These are phyloP conservation scores for Campylomormyrus numenius DNA, from an alignment of 2,113 vertebrate species.

Conservation along the genomic window DNA sequence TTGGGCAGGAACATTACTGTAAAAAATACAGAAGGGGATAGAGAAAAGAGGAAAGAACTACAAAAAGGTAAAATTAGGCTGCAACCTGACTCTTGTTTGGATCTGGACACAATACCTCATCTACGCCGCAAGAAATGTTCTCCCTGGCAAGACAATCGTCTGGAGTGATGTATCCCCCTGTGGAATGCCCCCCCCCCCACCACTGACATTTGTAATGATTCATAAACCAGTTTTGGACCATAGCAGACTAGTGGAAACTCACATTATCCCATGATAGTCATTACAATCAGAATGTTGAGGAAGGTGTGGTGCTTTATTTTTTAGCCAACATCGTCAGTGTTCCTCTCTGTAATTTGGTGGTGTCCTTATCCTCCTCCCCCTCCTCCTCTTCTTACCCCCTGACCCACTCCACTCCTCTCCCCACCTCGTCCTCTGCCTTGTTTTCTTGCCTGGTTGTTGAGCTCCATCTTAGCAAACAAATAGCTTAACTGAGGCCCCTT, in stretches of 20 bases:
- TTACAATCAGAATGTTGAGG: no score
- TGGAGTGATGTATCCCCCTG: background rate
- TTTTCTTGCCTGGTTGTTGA: background rate
- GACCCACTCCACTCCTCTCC: background rate
- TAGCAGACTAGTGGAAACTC: no score
- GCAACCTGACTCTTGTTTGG: background rate
- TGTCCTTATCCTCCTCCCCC: no score
- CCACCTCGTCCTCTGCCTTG: background rate
- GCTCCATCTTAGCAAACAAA: background rate
- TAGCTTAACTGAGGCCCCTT: background rate
- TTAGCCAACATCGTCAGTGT: no score
- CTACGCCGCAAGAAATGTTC: background rate
- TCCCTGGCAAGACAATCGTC: background rate
- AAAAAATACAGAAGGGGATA: background rate
- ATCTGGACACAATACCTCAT: background rate
- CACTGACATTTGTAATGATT: no score
- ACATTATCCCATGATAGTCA: no score
- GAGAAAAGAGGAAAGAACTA: background rate
- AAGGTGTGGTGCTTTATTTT: no score
- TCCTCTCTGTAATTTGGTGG: no score
- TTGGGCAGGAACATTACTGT: background rate
- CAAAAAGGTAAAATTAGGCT: background rate
- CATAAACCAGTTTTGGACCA: no score
- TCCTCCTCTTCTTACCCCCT: background rate
- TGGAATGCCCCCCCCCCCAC: background rate